A percentile compares a stretch with the other conserved stretches of the same genome.
These are phyloP conservation scores for Oxytorus armatus DNA, from an alignment of 2,888 invertebrate genomes.

Conservation along the genomic window DNA sequence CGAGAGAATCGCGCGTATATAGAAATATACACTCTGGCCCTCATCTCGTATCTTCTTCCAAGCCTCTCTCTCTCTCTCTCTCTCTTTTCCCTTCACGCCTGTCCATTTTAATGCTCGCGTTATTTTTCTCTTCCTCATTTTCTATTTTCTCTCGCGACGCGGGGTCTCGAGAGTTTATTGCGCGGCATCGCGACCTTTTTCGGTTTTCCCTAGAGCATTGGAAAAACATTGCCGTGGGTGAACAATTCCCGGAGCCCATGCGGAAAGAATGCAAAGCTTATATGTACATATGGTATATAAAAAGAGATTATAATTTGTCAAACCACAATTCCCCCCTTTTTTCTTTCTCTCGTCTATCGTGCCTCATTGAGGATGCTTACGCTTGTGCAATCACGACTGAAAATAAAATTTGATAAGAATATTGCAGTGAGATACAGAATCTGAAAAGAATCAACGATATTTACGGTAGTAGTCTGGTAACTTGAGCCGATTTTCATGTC, in stretches of 20 bases:
- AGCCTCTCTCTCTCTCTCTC: background rate
- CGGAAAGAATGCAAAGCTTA: conserved; percentile 30
- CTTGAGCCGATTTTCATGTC: too few species aligned
- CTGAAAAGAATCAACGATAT: too few species aligned
- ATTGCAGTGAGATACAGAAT: too few species aligned
- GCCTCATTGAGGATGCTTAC: too few species aligned
- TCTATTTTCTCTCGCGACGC: conserved; percentile 29
- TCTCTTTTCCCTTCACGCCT: background rate
- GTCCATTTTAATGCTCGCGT: conserved; percentile 26
- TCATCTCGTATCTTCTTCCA: conserved; percentile 2
- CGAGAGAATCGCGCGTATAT: conserved; percentile 14
- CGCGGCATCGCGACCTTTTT: conserved; percentile 28
- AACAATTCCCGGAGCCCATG: conserved; percentile 49
- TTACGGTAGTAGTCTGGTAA: too few species aligned
- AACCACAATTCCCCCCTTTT: conserved; percentile 1
- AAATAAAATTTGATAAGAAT: too few species aligned
- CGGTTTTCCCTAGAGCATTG: conserved; percentile 15
- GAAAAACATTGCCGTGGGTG: conserved; percentile 41
- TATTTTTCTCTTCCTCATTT: conserved; percentile 15
- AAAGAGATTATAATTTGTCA: too few species aligned
- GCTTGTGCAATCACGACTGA: too few species aligned
- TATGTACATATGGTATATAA: too few species aligned
- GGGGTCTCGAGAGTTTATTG: conserved; percentile 46
- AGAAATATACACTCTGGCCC: conserved; percentile 6
- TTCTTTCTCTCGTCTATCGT: background rate